A percentile compares a stretch with the other conserved stretches of the same genome.
These are phyloP conservation scores for Lutjanus argentimaculatus DNA, from an alignment of 2,797 vertebrate genomes.

Conservation along the genomic window DNA sequence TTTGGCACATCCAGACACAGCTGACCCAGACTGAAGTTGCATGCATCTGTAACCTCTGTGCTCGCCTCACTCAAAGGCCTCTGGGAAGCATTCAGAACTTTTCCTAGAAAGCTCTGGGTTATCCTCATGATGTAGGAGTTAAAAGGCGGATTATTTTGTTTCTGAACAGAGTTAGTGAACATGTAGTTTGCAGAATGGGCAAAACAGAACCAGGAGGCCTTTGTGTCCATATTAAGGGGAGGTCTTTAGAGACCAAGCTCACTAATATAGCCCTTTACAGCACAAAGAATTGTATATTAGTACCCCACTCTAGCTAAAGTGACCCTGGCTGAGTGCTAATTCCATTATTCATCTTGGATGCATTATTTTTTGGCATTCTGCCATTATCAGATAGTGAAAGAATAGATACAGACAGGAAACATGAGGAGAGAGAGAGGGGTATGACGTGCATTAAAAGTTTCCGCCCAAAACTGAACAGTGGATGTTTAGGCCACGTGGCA, in stretches of 20 bases:
- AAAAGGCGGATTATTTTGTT: constrained; percentile 12
- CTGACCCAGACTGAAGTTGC: constrained; percentile 53
- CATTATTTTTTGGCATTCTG: background rate
- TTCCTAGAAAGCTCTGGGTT: constrained; percentile 58
- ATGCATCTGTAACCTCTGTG: constrained; percentile 38
- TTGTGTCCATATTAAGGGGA: constrained; percentile 5
- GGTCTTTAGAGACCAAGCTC: background rate
- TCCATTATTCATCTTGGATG: background rate
- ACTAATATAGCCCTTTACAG: background rate
- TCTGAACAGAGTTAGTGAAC: constrained; percentile 18
- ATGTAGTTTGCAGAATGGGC: background rate
- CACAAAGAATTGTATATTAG: background rate
- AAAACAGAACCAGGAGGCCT: background rate
- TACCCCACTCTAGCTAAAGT: background rate
- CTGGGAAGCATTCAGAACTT: constrained; percentile 43
- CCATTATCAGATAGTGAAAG: background rate
- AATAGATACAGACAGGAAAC: background rate
- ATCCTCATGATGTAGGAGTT: constrained; percentile 13
- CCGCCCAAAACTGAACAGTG: background rate
- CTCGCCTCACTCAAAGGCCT: constrained; percentile 31
- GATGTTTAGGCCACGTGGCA: background rate
- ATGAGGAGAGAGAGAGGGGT: background rate
- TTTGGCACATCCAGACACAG: constrained; percentile 54
- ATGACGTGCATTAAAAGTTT: background rate
- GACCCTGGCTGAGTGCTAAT: background rate